Conservation (phyloP, 2,888 invertebrate species). For the Megaustenia siamemsis region DNA sequence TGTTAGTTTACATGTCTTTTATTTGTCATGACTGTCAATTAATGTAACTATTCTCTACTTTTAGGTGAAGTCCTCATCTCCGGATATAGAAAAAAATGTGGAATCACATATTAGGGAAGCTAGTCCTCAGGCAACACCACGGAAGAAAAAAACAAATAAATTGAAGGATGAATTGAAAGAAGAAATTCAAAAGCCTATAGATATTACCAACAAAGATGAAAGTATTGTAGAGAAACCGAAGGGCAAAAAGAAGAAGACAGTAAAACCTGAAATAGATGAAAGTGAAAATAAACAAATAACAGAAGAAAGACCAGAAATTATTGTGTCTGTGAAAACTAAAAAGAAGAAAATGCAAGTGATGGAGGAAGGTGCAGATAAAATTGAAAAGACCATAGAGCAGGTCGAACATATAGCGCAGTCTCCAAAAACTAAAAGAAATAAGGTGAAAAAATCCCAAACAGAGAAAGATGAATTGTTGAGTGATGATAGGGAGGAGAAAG, state of each 20-base stretch:
- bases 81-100: background rate
- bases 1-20: too few species aligned
- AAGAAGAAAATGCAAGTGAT: conserved; percentile 1
- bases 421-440: conserved; percentile 61
- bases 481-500: conserved; percentile 3
- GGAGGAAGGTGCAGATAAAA: conserved; percentile 24
- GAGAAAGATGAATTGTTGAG: conserved; percentile 10
- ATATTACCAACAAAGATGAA: conserved; percentile 58
- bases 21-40: too few species aligned
- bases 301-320: conserved; percentile 17
- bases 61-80: conserved; percentile 17
- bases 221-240: conserved; percentile 49
- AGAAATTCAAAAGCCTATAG: conserved; percentile 54
- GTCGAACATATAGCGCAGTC: conserved; percentile 45
- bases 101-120: background rate
- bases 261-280: conserved; percentile 6
- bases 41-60: background rate
- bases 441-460: conserved; percentile 68
- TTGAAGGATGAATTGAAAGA: conserved; percentile 13
- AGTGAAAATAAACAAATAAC: conserved; percentile 41
- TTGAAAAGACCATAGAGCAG: conserved; percentile 31
- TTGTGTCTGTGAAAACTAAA: conserved; percentile 1
- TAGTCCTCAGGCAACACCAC: conserved; percentile 2
- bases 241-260: conserved; percentile 47
- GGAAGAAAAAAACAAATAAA: conserved; percentile 39